Evolutionary conservation across 2,888 invertebrate species (phyloP).

Genomic region (Diloba caeruleocephala): DNA sequence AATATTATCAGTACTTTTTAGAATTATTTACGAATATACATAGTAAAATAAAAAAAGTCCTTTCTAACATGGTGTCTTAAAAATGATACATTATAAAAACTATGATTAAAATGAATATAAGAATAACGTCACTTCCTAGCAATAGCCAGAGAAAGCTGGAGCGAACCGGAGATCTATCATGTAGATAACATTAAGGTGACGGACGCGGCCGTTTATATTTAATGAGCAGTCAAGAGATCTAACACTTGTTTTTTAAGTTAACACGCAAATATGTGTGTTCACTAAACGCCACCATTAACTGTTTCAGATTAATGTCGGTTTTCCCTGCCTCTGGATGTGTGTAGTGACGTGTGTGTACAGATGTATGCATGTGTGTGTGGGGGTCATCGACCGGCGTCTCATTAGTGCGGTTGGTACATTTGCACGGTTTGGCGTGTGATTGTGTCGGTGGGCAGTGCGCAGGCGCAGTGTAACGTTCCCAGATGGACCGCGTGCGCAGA

Average conservation of each 20-base stretch:
- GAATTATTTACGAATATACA: no score
- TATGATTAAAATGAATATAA: not conserved
- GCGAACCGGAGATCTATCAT: slow-evolving; percentile 4
- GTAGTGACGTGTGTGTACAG: not conserved
- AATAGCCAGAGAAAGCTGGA: not conserved
- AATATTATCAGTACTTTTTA: no score
- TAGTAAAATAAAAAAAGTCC: no score
- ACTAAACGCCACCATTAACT: slow-evolving; percentile 28
- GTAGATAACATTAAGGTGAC: slow-evolving; percentile 20
- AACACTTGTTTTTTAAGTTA: slow-evolving; percentile 35
- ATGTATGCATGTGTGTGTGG: slow-evolving; percentile 5
- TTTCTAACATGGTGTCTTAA: no score
- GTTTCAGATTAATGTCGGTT: slow-evolving; percentile 7
- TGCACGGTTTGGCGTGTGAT: slow-evolving; percentile 48
- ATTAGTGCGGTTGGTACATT: slow-evolving; percentile 47
- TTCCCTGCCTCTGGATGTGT: not conserved
- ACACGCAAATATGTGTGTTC: slow-evolving; percentile 21
- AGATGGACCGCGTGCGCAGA: not conserved
- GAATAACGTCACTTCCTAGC: slow-evolving; percentile 3
- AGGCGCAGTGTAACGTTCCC: slow-evolving; percentile 28
- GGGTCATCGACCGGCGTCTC: slow-evolving; percentile 43
- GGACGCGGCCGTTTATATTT: slow-evolving; percentile 14
- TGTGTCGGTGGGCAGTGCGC: slow-evolving; percentile 39
- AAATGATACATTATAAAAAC: no score
- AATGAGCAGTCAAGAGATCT: slow-evolving; percentile 45